Percentiles rank a stretch among this genome's conserved stretches.
These are phyloP conservation scores for Narcine bancroftii DNA, from an alignment of 2,113 vertebrate genomes.

Conservation along the genomic window DNA sequence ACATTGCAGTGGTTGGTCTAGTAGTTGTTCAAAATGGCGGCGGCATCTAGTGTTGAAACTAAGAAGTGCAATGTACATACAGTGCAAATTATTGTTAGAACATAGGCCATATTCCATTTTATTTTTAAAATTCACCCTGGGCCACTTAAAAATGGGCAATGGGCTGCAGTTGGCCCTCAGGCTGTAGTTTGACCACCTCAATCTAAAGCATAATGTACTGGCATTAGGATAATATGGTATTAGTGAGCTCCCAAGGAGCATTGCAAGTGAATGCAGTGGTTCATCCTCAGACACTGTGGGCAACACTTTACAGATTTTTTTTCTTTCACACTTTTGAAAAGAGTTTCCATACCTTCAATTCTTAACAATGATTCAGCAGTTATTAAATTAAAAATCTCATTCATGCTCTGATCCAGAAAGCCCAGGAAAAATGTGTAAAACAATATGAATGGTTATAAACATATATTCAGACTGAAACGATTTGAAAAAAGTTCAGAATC, in stretches of 20 bases:
- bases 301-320: neutral
- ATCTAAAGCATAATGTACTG: neutral
- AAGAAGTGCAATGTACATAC: no score
- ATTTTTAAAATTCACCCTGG: no score
- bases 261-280: neutral
- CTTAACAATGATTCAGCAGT: neutral
- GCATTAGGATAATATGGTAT: neutral
- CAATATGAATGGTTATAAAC: neutral
- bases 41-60: no score
- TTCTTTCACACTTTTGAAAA: neutral
- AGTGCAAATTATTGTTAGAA: no score
- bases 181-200: no score
- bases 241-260: neutral
- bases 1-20: no score
- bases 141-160: no score
- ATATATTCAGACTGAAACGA: neutral
- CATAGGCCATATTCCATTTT: no score
- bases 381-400: neutral
- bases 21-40: no score
- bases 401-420: neutral
- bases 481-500: neutral
- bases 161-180: no score
- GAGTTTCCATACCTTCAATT: neutral
- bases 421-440: neutral
- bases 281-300: neutral